Conservation (phyloP, 1,140 invertebrate species). For the Eriosoma lanigerum region DNA sequence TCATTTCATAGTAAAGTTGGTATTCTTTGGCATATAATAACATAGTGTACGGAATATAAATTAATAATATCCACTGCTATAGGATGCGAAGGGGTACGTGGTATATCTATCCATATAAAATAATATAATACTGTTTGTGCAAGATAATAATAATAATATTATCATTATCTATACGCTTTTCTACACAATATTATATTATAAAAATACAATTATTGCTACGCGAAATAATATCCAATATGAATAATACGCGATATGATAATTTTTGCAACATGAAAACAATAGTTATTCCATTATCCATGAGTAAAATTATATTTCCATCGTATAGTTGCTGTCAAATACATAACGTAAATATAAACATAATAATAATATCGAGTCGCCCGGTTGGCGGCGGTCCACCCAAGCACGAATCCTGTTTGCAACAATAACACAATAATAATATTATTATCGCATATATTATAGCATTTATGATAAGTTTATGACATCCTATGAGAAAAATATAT, state of each 20-base stretch:
- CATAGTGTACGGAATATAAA: too few relatives aligned
- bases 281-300: constrained; percentile 14
- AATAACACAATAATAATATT: not conserved
- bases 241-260: not conserved
- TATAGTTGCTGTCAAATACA: not conserved
- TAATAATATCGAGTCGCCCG: not conserved
- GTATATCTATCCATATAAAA: too few relatives aligned
- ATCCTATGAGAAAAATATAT: constrained; percentile 18
- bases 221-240: not conserved
- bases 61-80: too few relatives aligned
- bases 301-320: not conserved
- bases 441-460: not conserved
- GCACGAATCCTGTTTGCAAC: constrained; percentile 34
- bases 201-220: too few relatives aligned
- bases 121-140: too few relatives aligned
- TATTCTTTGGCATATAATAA: too few relatives aligned
- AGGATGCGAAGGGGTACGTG: too few relatives aligned
- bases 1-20: too few relatives aligned
- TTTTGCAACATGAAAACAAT: not conserved
- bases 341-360: too few relatives aligned
- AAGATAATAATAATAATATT: constrained; percentile 1
- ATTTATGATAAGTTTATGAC: not conserved
- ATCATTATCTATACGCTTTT: too few relatives aligned
- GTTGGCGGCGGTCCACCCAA: constrained; percentile 17
- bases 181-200: too few relatives aligned